These are phyloP conservation scores for Prosopocoilus inquinatus DNA, from an alignment of 2,888 invertebrate genomes.

Conservation along the genomic window DNA sequence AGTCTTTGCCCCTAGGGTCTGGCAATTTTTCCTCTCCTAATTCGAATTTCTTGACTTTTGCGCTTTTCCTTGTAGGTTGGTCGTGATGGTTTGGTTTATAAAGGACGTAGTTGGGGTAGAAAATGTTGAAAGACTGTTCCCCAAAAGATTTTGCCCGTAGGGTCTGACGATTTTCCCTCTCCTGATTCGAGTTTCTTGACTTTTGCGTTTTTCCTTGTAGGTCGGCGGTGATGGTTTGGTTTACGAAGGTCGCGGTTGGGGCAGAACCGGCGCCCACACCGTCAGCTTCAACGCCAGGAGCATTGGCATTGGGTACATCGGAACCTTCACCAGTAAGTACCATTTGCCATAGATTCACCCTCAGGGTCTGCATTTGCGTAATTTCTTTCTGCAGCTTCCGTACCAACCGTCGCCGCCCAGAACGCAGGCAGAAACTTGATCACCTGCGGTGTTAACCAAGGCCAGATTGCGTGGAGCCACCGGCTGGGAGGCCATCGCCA, in stretches of 20 bases:
- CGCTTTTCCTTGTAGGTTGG: constrained; percentile 51
- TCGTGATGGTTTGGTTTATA: constrained; percentile 61
- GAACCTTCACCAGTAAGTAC: constrained; percentile 15
- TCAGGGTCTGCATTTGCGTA: not conserved
- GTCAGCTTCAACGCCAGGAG: constrained; percentile 58
- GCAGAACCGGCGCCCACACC: constrained; percentile 58
- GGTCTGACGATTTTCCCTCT: not conserved
- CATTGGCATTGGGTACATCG: constrained; percentile 56
- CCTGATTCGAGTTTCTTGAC: too few relatives aligned
- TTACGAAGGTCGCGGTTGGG: constrained; percentile 64
- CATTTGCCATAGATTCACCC: not conserved
- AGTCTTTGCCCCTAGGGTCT: too few relatives aligned
- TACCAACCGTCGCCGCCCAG: constrained; percentile 45
- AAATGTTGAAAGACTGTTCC: constrained; percentile 23
- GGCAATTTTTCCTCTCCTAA: not conserved
- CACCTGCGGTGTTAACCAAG: constrained; percentile 47
- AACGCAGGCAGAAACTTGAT: constrained; percentile 47
- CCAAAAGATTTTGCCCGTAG: too few relatives aligned
- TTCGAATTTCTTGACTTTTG: too few relatives aligned
- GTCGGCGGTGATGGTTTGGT: constrained; percentile 61
- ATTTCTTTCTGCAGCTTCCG: constrained; percentile 38
- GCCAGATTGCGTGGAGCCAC: constrained; percentile 47
- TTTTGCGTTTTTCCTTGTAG: constrained; percentile 30
- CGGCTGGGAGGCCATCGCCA: constrained; percentile 51
- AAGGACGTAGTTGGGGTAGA: constrained; percentile 61